Conservation (phyloP, 2,113 vertebrate genomes). For the Carlito syrichta region DNA sequence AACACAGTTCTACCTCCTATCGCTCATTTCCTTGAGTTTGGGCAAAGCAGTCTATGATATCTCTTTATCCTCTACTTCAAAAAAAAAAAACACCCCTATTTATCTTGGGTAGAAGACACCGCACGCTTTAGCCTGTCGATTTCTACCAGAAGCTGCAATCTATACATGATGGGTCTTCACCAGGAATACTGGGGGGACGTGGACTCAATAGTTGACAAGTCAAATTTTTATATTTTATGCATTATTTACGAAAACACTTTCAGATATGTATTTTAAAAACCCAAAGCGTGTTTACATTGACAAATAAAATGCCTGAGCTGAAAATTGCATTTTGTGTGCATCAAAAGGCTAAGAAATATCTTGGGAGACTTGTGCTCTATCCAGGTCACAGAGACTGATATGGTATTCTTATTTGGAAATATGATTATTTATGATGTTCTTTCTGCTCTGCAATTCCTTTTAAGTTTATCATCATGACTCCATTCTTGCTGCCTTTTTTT, state of each 20-base stretch:
- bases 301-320: background rate
- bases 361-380: background rate
- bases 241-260: slow-evolving; percentile 50
- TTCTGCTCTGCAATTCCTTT: slow-evolving; percentile 63
- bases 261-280: slow-evolving; percentile 37
- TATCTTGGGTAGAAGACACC: slow-evolving; percentile 26
- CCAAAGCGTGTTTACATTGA: slow-evolving; percentile 49
- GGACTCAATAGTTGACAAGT: slow-evolving; percentile 20
- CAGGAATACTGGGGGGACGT: background rate
- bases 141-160: background rate
- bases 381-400: slow-evolving; percentile 60
- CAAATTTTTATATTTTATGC: slow-evolving; percentile 7
- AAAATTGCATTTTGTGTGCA: slow-evolving; percentile 34
- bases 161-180: background rate
- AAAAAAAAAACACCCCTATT: background rate
- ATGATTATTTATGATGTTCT: slow-evolving; percentile 62
- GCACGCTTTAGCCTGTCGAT: background rate
- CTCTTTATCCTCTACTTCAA: slow-evolving; percentile 52
- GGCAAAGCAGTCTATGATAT: background rate
- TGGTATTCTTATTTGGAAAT: slow-evolving; percentile 61
- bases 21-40: background rate
- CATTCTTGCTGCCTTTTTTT: background rate
- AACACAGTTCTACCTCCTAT: background rate
- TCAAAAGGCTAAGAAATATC: slow-evolving; percentile 16
- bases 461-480: slow-evolving; percentile 41